Evolutionary conservation across 2,113 vertebrate species (phyloP).

Genomic region (Cyprinodon brontotheroides): DNA sequence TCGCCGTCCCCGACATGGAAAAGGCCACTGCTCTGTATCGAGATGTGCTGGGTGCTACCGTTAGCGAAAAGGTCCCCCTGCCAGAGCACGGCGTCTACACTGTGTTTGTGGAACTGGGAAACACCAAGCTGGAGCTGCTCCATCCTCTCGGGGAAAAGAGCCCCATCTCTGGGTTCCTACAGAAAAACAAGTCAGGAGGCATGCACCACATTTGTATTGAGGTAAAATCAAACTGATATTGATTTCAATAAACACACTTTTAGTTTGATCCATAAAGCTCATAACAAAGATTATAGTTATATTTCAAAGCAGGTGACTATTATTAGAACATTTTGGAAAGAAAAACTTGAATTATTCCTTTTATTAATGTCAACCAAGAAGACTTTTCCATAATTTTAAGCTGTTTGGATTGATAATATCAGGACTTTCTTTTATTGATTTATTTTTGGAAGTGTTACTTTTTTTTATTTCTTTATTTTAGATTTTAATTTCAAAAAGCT

Average conservation of each 20-base stretch:
- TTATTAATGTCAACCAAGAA: not conserved
- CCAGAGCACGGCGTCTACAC: constrained; percentile 94
- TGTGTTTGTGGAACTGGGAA: constrained; percentile 93
- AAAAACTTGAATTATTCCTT: not conserved
- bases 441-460: too few species aligned
- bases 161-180: constrained; percentile 89
- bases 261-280: not conserved
- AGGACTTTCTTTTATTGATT: too few species aligned
- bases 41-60: constrained; percentile 87
- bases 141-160: constrained; percentile 92
- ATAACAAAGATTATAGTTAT: too few species aligned
- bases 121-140: constrained; percentile 95
- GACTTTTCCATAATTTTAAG: not conserved
- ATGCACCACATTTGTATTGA: constrained; percentile 98
- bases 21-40: constrained; percentile 87
- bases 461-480: too few species aligned
- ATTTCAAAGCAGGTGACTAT: not conserved
- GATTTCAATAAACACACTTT: not conserved
- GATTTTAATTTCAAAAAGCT: too few species aligned
- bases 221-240: constrained; percentile 72
- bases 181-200: constrained; percentile 92
- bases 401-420: too few species aligned
- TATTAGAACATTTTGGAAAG: not conserved
- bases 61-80: constrained; percentile 85
- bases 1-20: constrained; percentile 91